Evolutionary conservation across 2,797 vertebrate species (phyloP), one percentile per base, ranked within the genome.

Genomic region (Myotis planiceps): DNA sequence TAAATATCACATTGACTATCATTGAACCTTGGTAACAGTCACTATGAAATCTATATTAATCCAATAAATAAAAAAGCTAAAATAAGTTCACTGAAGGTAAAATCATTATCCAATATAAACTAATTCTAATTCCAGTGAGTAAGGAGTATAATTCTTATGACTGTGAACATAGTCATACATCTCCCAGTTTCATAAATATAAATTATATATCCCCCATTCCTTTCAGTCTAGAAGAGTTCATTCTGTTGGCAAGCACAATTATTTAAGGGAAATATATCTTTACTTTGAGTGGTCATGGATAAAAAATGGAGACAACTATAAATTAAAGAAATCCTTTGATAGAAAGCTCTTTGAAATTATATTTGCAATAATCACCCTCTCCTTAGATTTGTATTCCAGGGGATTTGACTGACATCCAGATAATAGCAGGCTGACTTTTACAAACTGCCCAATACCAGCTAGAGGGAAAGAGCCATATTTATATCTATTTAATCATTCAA

Each of bases 121-220:
- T 72, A 95, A 86, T 95, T 94, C 32, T 93, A 82, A 91, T 94
- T 88, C 53, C 47, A 66, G 42, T 87, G 75, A 92, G 60, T 75
- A 87, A n/a, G 51, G 25, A 89, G 12, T 86, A 37, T 72, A 91
- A 88, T 88, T 96, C 53, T 92, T 95, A 60, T 32, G 87, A 91
- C 29, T 83, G 16, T 80, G 93, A 92, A 45, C 7, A 53, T 32
- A 78, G 15, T 32, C 60, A 81, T 53, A 58, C 18, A 78, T 82
- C 42, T 97, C 34, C 80, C 51, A 71, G n/a, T 92, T 93, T 72
- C 68, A 92, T 69, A 96, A 94, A 94, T 95, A 93, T 83, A 92
- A 91, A 71, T 95, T 58, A 55, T 65, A 47, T 34, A 65, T 68
- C 6, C 23, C 21, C 39, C 32, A 84, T 94, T 87, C 58, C 37